Base-by-base conservation (phyloP, 1,140 invertebrate genomes). In the Drosophila fuyamai region DNA sequence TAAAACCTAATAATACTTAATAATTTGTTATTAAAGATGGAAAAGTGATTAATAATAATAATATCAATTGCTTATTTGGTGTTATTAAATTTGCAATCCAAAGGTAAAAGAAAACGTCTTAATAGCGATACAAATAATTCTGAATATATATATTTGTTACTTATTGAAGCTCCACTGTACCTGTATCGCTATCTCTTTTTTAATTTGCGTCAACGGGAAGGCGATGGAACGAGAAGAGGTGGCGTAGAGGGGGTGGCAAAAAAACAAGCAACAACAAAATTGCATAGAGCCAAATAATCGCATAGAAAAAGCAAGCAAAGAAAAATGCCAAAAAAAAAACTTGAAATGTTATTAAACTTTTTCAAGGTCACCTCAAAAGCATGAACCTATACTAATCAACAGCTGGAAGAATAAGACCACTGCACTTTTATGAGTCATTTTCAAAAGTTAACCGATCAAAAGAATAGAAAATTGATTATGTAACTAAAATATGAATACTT, bases 271-370 rank as follows among this genome's bases (percentile, higher is more conserved):
- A 44, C 43, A 66, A 68, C 61, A 67, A 68, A 35, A 66, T 36
- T 68, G 60, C 60, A 68, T 65, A 70, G 12, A 56, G 50, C 63
- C 29, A 40, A 57, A 71, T 70, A 70, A 70, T 70, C 48, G 50
- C 65, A 73, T 71, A 56, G 54, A 76, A 50, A 61, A 50, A 61
- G 40, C 67, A 36, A 55, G 41, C 55, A 62, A 68, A 63, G 60
- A 72, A 67, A 66, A 76, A 53, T 27, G 40, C 40, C 32, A 46
- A 62, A 68, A 70, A 70, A 78, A 76, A 27, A 53, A 14, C 54
- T 55, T 60, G 66, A 88, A 88, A 88, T 83, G 83, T 88, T 89
- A 88, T 76, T 89, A 88, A 88, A 88, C 83, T 88, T 88, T 46
- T 88, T 88, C 83, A 88, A 88, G 83, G 83, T 88, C 83, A 88